Evolutionary conservation across 2,113 vertebrate species (phyloP).

Genomic region (Hyla sarda): DNA sequence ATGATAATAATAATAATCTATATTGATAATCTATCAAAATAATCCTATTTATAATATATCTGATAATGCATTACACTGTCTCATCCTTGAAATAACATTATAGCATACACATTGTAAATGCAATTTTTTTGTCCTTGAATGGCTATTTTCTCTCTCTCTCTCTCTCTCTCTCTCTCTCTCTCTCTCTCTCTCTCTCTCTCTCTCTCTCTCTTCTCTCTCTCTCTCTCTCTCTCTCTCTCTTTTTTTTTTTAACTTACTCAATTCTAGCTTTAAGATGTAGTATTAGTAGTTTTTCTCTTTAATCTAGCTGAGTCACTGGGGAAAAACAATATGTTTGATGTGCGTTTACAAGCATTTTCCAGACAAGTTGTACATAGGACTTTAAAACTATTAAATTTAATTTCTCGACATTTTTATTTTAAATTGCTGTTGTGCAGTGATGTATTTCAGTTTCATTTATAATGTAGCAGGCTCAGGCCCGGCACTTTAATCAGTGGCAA

Average conservation of each 20-base stretch:
- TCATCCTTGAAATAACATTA: not conserved
- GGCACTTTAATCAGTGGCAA: conserved; percentile 80
- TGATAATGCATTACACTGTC: too few species aligned
- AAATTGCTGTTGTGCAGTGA: conserved; percentile 47
- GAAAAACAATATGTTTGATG: conserved; percentile 41
- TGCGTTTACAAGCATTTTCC: conserved; percentile 39
- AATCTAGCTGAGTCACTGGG: conserved; percentile 30
- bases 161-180: too few species aligned
- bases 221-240: too few species aligned
- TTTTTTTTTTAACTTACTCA: conserved; percentile 4
- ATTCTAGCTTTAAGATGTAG: conserved; percentile 21
- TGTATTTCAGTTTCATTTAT: conserved; percentile 78
- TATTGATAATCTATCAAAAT: too few species aligned
- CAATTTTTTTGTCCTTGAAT: not conserved
- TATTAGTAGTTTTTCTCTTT: conserved; percentile 42
- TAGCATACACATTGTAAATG: not conserved
- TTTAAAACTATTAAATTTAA: conserved; percentile 51
- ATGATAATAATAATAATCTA: too few species aligned
- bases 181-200: too few species aligned
- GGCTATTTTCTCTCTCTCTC: too few species aligned
- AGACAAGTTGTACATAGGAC: conserved; percentile 9
- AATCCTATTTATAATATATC: too few species aligned
- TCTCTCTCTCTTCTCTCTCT: too few species aligned
- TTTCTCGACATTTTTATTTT: conserved; percentile 44
- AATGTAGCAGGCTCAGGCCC: conserved; percentile 81